Percentiles rank a stretch among this genome's conserved stretches.
Conservation (phyloP, 2,113 vertebrate genomes). For the Shinisaurus crocodilurus region DNA sequence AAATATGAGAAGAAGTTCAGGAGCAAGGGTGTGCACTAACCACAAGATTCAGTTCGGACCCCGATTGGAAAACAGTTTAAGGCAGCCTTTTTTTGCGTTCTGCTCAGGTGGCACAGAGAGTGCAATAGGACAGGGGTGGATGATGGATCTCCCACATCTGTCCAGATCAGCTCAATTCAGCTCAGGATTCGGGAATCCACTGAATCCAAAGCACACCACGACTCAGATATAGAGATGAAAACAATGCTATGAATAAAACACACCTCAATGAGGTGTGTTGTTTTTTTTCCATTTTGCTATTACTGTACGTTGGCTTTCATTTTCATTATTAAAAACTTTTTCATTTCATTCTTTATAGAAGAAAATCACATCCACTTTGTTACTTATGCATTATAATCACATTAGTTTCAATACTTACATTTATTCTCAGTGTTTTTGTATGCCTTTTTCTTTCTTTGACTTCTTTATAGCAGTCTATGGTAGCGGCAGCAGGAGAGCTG, state of each 20-base stretch:
- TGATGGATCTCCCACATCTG: too few species aligned
- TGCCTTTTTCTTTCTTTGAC: not conserved
- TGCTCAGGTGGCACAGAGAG: too few species aligned
- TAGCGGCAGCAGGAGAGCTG: not conserved
- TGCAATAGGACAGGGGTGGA: too few species aligned
- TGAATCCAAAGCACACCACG: too few species aligned
- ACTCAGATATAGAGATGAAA: not conserved
- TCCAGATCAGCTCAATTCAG: too few species aligned
- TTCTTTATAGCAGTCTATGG: too few species aligned
- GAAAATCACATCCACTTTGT: not conserved
- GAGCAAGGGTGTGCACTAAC: too few species aligned
- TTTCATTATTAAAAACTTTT: not conserved
- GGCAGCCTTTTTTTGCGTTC: too few species aligned
- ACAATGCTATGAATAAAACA: conserved; percentile 52
- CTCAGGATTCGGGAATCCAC: too few species aligned
- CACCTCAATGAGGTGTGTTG: not conserved
- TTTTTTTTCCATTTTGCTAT: not conserved
- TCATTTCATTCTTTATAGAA: not conserved
- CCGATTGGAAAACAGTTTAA: too few species aligned
- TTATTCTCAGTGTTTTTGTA: not conserved
- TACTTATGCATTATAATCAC: not conserved
- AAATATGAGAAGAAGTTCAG: conserved; percentile 18
- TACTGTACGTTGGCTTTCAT: not conserved
- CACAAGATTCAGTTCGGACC: too few species aligned
- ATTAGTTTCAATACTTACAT: not conserved